A percentile compares a stretch with the other conserved stretches of the same genome.
Conservation (phyloP, 2,797 vertebrate species). For the Lithobates pipiens region DNA sequence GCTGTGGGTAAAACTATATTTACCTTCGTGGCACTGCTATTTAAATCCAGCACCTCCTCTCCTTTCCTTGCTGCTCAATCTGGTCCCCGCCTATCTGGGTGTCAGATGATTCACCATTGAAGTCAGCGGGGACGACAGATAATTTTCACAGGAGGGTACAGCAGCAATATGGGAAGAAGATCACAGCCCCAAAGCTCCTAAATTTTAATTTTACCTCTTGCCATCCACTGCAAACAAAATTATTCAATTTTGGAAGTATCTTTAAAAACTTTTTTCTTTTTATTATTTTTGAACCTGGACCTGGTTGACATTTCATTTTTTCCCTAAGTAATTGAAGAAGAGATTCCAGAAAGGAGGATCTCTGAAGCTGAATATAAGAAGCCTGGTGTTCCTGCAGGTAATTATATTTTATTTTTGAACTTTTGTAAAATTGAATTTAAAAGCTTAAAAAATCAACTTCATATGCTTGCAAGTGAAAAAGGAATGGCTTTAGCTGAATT, state of each 20-base stretch:
- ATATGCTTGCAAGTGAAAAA: neutral
- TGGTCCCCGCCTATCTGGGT: neutral
- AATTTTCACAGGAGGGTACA: neutral
- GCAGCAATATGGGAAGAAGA: neutral
- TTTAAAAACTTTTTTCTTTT: neutral
- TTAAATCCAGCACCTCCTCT: neutral
- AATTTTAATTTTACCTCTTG: neutral
- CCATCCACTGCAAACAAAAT: neutral
- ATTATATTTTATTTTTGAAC: conserved; percentile 65
- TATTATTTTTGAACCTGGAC: neutral
- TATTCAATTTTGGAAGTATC: neutral
- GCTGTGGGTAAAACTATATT: conserved; percentile 10
- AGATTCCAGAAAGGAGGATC: conserved; percentile 68
- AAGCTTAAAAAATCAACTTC: neutral
- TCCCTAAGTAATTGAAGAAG: conserved; percentile 48
- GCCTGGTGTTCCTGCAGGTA: conserved; percentile 73
- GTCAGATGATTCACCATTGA: neutral
- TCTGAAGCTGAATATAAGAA: conserved; percentile 72
- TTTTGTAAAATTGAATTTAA: neutral
- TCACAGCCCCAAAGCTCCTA: neutral
- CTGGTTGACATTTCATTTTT: neutral
- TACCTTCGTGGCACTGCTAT: neutral
- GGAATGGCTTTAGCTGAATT: neutral
- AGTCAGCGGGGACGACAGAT: neutral
- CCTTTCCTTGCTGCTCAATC: conserved; percentile 6